Conservation (phyloP, 2,797 vertebrate species). For the Enteromius thamalakanensis region DNA sequence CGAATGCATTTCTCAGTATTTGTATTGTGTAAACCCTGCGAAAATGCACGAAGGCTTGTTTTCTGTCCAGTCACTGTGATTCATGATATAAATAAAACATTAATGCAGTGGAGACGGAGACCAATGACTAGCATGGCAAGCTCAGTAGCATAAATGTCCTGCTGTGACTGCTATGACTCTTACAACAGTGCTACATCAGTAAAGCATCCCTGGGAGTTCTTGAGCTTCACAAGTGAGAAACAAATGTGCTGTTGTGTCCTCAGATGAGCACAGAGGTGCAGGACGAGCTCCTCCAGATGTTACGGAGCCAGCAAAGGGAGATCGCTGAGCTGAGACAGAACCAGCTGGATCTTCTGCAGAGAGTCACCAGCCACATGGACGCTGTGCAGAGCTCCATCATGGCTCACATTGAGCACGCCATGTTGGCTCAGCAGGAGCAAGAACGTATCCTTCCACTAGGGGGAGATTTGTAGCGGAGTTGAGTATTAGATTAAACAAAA, state of each 20-base stretch:
- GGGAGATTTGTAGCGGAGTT: background rate
- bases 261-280: conserved; percentile 82
- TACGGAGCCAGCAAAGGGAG: conserved; percentile 92
- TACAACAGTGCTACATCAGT: background rate
- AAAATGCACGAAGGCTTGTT: conserved; percentile 23
- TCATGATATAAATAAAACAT: conserved; percentile 41
- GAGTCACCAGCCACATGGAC: conserved; percentile 80
- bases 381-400: conserved; percentile 88
- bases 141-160: background rate
- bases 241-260: background rate
- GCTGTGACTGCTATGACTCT: background rate
- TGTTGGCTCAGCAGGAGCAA: conserved; percentile 89
- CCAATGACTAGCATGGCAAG: background rate
- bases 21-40: background rate
- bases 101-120: background rate
- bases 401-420: conserved; percentile 85
- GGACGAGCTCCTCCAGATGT: conserved; percentile 87
- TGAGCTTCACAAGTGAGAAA: background rate
- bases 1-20: background rate
- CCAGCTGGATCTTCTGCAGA: conserved; percentile 87
- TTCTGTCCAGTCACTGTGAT: background rate
- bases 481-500: background rate
- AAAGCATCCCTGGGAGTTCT: background rate
- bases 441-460: conserved; percentile 89
- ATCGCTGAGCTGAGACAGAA: conserved; percentile 85